Evolutionary conservation across 1,140 invertebrate species (phyloP), one percentile per base, ranked within the genome.

Genomic region (Hirudo medicinalis): DNA sequence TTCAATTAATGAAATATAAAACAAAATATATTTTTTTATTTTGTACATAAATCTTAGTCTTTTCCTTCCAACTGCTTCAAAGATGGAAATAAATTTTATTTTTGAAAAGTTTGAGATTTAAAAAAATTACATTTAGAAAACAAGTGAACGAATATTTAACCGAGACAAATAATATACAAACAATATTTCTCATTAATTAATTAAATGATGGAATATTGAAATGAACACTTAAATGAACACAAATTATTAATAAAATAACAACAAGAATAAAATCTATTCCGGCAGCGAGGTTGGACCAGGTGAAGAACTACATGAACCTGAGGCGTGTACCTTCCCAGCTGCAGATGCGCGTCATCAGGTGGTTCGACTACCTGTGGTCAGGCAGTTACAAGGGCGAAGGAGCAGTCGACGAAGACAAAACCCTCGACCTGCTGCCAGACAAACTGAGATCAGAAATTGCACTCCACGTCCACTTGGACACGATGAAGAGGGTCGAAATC

Each of bases 281-380:
- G 3, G 19, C 89, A 98, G 94, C 94, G 36, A 96, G 96, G 85
- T 84, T 97, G 78, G 94, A 98, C 78, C 92, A 91, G 17, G 94
- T 98, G 49, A 98, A 97, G 85, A 97, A 94, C 2, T 98, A 97
- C 82, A 98, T 98, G 94, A 84, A 92, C 70, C 92, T 97, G 89
- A 85, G 94, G 67, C 86, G 93, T 75, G 94, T 98, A 66, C 94
- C 94, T 17, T 89, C 89, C 76, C 90, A 94, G 83, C 86, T 98
- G 60, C 93, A 97, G 84, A 91, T 94, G 76, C 95, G 97, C 83
- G 95, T 98, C 68, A 97, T 97, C 82, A 94, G 94, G 81, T 98
- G 94, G 94, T 97, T 98, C 82, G 94, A 97, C 85, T 97, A 98
- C 82, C 86, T 97, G 73, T 97, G 95, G 94, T 87, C 97, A n/a